Evolutionary conservation across 2,888 invertebrate species (phyloP).

Genomic region (Mystacides longicornis): DNA sequence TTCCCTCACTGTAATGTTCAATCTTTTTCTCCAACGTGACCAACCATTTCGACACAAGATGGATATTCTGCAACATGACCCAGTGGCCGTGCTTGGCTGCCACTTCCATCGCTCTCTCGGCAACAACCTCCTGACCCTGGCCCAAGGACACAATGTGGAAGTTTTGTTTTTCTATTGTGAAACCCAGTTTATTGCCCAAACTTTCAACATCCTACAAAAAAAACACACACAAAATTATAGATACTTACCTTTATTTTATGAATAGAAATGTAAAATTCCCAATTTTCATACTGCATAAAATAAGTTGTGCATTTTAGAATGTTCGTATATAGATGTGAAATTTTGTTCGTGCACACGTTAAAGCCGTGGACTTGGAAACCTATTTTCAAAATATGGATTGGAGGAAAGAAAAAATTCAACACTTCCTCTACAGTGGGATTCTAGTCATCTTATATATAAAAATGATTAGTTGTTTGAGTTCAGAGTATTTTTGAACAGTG

Average conservation of each 20-base stretch:
- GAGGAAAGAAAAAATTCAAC: too few species aligned
- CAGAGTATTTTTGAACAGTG: too few species aligned
- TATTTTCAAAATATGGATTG: too few species aligned
- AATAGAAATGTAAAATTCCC: too few species aligned
- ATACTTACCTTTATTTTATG: too few species aligned
- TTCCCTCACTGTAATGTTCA: constrained; percentile 68
- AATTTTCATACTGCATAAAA: too few species aligned
- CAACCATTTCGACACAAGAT: constrained; percentile 87
- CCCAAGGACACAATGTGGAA: constrained; percentile 92
- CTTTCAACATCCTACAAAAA: constrained; percentile 86
- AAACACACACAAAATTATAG: too few species aligned
- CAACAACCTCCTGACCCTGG: constrained; percentile 90
- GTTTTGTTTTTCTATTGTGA: constrained; percentile 69
- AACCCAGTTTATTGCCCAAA: constrained; percentile 73
- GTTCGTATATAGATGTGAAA: neutral
- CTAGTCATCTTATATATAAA: too few species aligned
- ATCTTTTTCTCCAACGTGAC: constrained; percentile 82
- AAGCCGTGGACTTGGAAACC: too few species aligned
- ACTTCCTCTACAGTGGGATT: too few species aligned
- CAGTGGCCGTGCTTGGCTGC: constrained; percentile 77
- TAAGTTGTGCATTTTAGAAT: neutral
- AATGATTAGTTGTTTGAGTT: too few species aligned
- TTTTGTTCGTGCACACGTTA: too few species aligned
- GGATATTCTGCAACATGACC: constrained; percentile 91
- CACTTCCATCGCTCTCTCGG: constrained; percentile 76